phyloP scores from a whole-genome alignment of 2,888 invertebrate genomes.

The Netelia virgata region DNA sequence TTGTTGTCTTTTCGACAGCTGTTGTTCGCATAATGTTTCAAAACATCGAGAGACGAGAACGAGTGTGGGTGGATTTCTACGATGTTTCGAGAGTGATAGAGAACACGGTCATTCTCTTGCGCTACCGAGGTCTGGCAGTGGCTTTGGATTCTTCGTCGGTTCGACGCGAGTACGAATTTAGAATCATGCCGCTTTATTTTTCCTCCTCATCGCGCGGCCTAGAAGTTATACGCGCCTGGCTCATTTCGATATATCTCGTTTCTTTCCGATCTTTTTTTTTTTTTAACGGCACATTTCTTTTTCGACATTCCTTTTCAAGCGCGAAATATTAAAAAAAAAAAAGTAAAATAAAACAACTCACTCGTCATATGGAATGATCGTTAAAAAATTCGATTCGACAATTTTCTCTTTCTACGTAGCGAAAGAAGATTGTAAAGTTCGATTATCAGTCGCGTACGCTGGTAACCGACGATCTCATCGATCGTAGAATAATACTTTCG shows the following conservation, averaged over 20 bases:
- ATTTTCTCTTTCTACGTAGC: no score
- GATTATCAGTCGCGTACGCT: no score
- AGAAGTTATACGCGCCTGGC: slow-evolving; percentile 35
- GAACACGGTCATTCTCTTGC: slow-evolving; percentile 62
- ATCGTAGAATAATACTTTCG: background rate
- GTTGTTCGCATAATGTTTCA: slow-evolving; percentile 11
- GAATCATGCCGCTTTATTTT: slow-evolving; percentile 62
- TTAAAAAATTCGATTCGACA: no score
- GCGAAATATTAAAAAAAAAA: background rate
- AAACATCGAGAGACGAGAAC: slow-evolving; percentile 21
- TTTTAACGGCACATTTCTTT: background rate
- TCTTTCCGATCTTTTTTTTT: background rate
- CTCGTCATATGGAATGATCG: no score
- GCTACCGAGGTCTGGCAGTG: slow-evolving; percentile 75
- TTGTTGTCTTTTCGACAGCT: slow-evolving; percentile 3
- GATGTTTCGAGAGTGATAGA: slow-evolving; percentile 57
- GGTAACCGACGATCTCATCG: no score
- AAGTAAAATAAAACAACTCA: background rate
- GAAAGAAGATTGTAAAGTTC: no score
- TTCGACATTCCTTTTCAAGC: background rate
- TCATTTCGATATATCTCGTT: slow-evolving; percentile 7
- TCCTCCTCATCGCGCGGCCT: slow-evolving; percentile 49
- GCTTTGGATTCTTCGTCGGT: slow-evolving; percentile 73
- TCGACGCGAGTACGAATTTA: slow-evolving; percentile 76
- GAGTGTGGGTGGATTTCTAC: slow-evolving; percentile 23